Conservation (phyloP, 2,797 vertebrate species). For the Telmatherina bonti region DNA sequence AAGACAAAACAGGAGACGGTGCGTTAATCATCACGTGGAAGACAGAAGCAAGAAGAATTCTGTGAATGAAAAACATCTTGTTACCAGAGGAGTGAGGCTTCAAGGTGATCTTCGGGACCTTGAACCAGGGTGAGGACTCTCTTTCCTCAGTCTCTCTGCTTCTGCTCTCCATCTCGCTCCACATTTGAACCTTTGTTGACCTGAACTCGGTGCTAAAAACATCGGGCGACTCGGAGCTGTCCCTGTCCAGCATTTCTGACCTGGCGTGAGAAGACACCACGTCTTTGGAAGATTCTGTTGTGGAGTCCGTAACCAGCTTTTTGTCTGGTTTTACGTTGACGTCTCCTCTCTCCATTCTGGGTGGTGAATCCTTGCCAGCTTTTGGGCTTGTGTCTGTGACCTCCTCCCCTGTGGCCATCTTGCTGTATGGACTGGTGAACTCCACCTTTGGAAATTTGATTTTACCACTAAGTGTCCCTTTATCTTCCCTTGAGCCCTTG, state of each 20-base stretch:
- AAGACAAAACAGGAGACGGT: slow-evolving; percentile 45
- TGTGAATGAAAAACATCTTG: background rate
- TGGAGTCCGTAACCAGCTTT: slow-evolving; percentile 65
- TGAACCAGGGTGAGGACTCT: slow-evolving; percentile 85
- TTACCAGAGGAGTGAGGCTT: slow-evolving; percentile 84
- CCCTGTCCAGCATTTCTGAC: slow-evolving; percentile 80
- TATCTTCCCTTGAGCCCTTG: slow-evolving; percentile 71
- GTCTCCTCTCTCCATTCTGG: slow-evolving; percentile 34
- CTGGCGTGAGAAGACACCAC: slow-evolving; percentile 81
- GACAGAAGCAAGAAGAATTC: background rate
- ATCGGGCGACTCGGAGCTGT: slow-evolving; percentile 73
- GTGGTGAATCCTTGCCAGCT: slow-evolving; percentile 54
- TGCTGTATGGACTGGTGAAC: slow-evolving; percentile 82
- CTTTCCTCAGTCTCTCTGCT: slow-evolving; percentile 61
- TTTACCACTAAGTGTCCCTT: slow-evolving; percentile 72
- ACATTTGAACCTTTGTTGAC: slow-evolving; percentile 67
- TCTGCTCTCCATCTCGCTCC: slow-evolving; percentile 63
- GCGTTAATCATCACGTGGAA: slow-evolving; percentile 17
- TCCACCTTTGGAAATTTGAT: slow-evolving; percentile 86
- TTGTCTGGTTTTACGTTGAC: slow-evolving; percentile 69
- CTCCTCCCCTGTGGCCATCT: slow-evolving; percentile 49
- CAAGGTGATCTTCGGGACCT: slow-evolving; percentile 85
- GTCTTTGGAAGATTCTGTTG: slow-evolving; percentile 44
- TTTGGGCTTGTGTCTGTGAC: slow-evolving; percentile 56
- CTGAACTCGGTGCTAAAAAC: slow-evolving; percentile 66